Conservation (phyloP, 1,140 invertebrate species). For the Lepidurus apus region DNA sequence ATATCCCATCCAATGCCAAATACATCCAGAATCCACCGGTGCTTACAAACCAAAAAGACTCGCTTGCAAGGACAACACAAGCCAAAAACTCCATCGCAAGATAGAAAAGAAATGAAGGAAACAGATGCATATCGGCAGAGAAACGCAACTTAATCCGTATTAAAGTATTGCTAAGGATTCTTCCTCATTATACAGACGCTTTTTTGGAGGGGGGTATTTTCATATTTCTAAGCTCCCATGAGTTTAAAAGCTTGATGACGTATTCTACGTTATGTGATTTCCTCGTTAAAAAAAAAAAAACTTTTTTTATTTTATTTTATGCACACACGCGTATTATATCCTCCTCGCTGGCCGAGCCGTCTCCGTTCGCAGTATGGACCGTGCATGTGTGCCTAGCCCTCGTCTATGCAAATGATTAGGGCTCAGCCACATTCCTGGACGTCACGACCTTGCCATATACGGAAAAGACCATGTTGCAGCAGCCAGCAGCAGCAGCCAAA, state of each 20-base stretch:
- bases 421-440: constrained; percentile 17
- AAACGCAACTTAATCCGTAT: background rate
- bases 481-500: background rate
- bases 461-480: constrained; percentile 13
- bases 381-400: constrained; percentile 20
- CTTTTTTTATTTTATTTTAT: background rate
- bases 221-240: too few species aligned
- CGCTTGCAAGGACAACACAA: background rate
- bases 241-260: background rate
- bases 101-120: background rate
- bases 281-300: background rate
- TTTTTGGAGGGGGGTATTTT: background rate
- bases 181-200: background rate
- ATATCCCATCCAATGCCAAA: background rate
- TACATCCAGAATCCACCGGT: background rate
- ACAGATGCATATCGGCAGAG: background rate
- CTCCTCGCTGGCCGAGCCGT: background rate
- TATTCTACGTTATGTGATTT: background rate
- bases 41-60: background rate
- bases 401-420: constrained; percentile 21
- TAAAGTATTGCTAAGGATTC: background rate
- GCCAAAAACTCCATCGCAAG: background rate
- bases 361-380: background rate
- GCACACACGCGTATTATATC: background rate
- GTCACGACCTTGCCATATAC: constrained; percentile 21